These are phyloP conservation scores for Seriola rivoliana DNA, from an alignment of 2,113 vertebrate species.

Conservation along the genomic window DNA sequence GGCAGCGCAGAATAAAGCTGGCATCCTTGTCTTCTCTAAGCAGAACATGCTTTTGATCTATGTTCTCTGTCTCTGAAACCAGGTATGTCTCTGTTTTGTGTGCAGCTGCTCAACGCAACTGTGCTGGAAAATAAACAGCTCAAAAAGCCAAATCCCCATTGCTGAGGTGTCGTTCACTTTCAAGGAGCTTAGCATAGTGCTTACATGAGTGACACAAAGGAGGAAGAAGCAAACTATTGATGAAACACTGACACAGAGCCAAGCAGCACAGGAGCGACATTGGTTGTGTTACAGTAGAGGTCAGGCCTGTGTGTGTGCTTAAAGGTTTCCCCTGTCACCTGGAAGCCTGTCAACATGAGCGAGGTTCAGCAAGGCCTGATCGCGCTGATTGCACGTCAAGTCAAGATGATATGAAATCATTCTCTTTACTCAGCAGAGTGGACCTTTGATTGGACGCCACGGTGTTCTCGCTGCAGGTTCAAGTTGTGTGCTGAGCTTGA, in stretches of 20 bases:
- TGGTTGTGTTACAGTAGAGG: conserved; percentile 9
- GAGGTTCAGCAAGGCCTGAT: conserved; percentile 9
- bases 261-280: conserved; percentile 42
- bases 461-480: conserved; percentile 27
- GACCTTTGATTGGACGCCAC: conserved; percentile 5
- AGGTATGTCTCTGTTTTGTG: conserved; percentile 70
- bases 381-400: conserved; percentile 18
- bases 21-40: conserved; percentile 71
- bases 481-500: conserved; percentile 2
- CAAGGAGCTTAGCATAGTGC: conserved; percentile 50
- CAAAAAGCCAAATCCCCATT: conserved; percentile 49
- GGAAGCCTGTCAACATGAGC: conserved; percentile 32
- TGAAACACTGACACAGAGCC: conserved; percentile 42
- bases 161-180: conserved; percentile 52
- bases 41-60: conserved; percentile 78
- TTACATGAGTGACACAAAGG: conserved; percentile 57
- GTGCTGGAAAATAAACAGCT: conserved; percentile 71
- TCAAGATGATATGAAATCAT: conserved; percentile 54
- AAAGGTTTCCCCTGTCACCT: conserved; percentile 37
- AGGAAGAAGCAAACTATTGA: conserved; percentile 48
- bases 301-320: conserved; percentile 8
- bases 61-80: conserved; percentile 62
- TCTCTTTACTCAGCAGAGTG: conserved; percentile 20
- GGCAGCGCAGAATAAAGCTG: conserved; percentile 66
- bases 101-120: conserved; percentile 55